phyloP scores from a whole-genome alignment of 2,888 invertebrate genomes.

The Apamea anceps region DNA sequence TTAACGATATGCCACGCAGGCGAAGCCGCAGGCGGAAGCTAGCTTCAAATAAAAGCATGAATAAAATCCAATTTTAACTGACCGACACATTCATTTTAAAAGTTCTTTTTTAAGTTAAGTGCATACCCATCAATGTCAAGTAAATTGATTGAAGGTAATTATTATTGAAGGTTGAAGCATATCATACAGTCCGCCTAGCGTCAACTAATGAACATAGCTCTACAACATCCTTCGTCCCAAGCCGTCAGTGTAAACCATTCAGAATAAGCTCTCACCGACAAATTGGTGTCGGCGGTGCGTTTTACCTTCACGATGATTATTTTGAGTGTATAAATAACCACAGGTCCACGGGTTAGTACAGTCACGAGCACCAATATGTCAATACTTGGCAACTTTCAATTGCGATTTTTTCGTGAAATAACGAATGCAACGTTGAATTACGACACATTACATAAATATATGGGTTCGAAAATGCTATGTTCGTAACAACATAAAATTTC shows the following conservation, averaged over 20 bases:
- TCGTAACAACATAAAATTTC: no score
- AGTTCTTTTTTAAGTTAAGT: not conserved
- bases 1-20: no score
- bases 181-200: not conserved
- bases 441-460: no score
- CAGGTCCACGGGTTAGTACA: not conserved
- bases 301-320: not conserved
- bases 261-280: constrained; percentile 6
- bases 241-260: constrained; percentile 7
- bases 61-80: not conserved
- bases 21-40: no score
- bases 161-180: not conserved
- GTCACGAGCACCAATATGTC: no score
- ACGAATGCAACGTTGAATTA: no score
- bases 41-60: not conserved
- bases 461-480: no score
- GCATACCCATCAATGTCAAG: not conserved
- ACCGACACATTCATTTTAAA: not conserved
- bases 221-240: not conserved
- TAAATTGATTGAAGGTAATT: not conserved
- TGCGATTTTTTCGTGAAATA: no score
- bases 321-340: constrained; percentile 10
- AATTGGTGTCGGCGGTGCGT: not conserved
- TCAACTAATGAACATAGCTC: not conserved
- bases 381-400: no score